Percentiles rank a stretch among this genome's conserved stretches.
phyloP scores from a whole-genome alignment of 2,888 invertebrate genomes.

The Drosophila mercatorum region DNA sequence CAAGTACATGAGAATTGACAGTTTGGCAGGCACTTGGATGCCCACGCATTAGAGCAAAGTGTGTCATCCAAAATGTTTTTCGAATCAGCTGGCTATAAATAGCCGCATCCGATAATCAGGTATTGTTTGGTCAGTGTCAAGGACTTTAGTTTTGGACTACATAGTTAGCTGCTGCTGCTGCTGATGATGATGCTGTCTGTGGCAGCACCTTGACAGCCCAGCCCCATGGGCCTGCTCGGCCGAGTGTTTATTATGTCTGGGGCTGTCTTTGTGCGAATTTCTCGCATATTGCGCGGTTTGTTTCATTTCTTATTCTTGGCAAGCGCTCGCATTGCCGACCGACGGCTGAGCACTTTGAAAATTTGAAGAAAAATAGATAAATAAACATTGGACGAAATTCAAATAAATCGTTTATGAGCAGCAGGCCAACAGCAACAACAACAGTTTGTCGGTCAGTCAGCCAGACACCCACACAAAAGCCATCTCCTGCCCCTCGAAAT shows the following conservation, averaged over 20 bases:
- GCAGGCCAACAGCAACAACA: conserved; percentile 11
- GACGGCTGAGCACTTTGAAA: conserved; percentile 49
- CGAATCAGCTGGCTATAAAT: conserved; percentile 48
- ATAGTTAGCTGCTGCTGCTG: conserved; percentile 10
- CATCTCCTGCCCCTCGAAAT: conserved; percentile 19
- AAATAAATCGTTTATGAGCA: conserved; percentile 64
- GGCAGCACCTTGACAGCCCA: conserved; percentile 50
- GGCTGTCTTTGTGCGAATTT: conserved; percentile 45
- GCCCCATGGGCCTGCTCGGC: conserved; percentile 12
- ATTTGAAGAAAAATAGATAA: conserved; percentile 70
- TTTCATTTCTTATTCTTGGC: conserved; percentile 65
- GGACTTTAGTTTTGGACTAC: conserved; percentile 59
- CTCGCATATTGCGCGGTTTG: conserved; percentile 63
- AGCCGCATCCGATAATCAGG: conserved; percentile 34
- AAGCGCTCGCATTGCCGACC: conserved; percentile 49
- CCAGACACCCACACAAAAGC: conserved; percentile 41
- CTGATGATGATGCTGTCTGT: not conserved
- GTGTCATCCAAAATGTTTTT: conserved; percentile 43
- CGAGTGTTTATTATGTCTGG: conserved; percentile 69
- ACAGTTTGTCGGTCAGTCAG: conserved; percentile 34
- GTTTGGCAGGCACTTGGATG: conserved; percentile 52
- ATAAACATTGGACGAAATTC: conserved; percentile 67
- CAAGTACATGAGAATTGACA: conserved; percentile 56
- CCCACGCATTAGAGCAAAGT: conserved; percentile 42
- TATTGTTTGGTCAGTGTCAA: conserved; percentile 71